These are phyloP conservation scores for Euwallacea fornicatus DNA, from an alignment of 1,140 invertebrate genomes.

Conservation along the genomic window DNA sequence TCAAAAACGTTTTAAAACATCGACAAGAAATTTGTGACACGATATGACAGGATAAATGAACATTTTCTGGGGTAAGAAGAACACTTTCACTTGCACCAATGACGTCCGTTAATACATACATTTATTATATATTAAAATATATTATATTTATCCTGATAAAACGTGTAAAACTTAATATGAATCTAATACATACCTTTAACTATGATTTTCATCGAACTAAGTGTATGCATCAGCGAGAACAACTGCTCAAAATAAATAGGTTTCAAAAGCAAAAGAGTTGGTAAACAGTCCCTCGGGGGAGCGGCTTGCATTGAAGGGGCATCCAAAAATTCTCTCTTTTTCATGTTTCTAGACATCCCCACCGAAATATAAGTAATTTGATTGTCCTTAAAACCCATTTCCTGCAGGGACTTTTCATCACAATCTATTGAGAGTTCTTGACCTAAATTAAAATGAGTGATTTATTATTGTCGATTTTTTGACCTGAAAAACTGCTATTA, in stretches of 20 bases:
- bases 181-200: constrained; percentile 55
- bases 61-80: too few relatives aligned
- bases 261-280: constrained; percentile 80
- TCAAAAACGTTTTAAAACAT: too few relatives aligned
- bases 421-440: constrained; percentile 92
- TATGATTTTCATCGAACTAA: constrained; percentile 79
- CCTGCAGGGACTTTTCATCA: constrained; percentile 85
- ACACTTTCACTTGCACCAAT: too few relatives aligned
- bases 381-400: constrained; percentile 90
- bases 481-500: neutral
- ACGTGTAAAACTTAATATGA: neutral
- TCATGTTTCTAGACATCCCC: constrained; percentile 74
- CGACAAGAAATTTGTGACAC: too few relatives aligned
- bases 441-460: constrained; percentile 48
- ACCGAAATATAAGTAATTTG: constrained; percentile 88
- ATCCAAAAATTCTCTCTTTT: constrained; percentile 70
- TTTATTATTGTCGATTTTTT: neutral
- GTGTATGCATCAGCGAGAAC: constrained; percentile 84
- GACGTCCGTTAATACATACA: too few relatives aligned
- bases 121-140: too few relatives aligned
- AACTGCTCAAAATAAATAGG: constrained; percentile 88
- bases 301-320: constrained; percentile 76
- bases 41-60: too few relatives aligned
- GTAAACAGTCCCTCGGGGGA: constrained; percentile 79
- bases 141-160: too few relatives aligned